Evolutionary conservation across 1,140 invertebrate genomes (phyloP).

Genomic region (Drosophila pseudoananassae): DNA sequence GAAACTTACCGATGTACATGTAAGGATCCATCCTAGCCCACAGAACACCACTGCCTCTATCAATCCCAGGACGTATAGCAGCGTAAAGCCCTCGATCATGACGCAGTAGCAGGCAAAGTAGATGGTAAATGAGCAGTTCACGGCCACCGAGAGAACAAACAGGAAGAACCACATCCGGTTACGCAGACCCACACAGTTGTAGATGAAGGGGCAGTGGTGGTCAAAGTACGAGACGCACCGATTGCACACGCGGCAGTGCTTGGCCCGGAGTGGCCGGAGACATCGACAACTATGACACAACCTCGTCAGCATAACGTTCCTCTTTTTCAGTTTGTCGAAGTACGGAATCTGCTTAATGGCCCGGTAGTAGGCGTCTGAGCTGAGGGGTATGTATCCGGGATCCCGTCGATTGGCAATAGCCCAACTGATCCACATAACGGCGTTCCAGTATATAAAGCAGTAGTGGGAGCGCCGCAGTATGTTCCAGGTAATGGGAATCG

Average conservation of each 20-base stretch:
- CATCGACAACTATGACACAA: slow-evolving; percentile 96
- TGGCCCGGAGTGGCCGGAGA: slow-evolving; percentile 92
- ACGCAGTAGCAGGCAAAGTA: slow-evolving; percentile 95
- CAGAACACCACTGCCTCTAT: slow-evolving; percentile 93
- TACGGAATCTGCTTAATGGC: slow-evolving; percentile 95
- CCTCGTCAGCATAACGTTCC: slow-evolving; percentile 92
- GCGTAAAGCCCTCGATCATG: slow-evolving; percentile 92
- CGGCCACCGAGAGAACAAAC: slow-evolving; percentile 93
- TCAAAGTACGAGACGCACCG: slow-evolving; percentile 96
- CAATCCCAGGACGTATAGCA: slow-evolving; percentile 91
- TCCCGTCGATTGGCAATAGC: slow-evolving; percentile 94
- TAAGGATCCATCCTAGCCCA: slow-evolving; percentile 93
- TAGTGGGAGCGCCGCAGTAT: slow-evolving; percentile 93
- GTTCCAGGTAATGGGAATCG: slow-evolving; percentile 95
- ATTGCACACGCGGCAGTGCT: slow-evolving; percentile 96
- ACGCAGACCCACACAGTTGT: slow-evolving; percentile 94
- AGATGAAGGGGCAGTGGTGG: slow-evolving; percentile 97
- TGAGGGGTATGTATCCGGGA: slow-evolving; percentile 94
- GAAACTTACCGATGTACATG: slow-evolving; percentile 92
- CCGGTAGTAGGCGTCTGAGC: slow-evolving; percentile 94
- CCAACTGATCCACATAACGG: slow-evolving; percentile 96
- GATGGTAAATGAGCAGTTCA: slow-evolving; percentile 93
- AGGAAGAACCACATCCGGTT: slow-evolving; percentile 96
- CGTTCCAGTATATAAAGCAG: slow-evolving; percentile 95
- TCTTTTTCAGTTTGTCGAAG: slow-evolving; percentile 95